A percentile compares a stretch with the other conserved stretches of the same genome.
Evolutionary conservation across 2,888 invertebrate genomes (phyloP).

Genomic region (Diabrotica balteata): DNA sequence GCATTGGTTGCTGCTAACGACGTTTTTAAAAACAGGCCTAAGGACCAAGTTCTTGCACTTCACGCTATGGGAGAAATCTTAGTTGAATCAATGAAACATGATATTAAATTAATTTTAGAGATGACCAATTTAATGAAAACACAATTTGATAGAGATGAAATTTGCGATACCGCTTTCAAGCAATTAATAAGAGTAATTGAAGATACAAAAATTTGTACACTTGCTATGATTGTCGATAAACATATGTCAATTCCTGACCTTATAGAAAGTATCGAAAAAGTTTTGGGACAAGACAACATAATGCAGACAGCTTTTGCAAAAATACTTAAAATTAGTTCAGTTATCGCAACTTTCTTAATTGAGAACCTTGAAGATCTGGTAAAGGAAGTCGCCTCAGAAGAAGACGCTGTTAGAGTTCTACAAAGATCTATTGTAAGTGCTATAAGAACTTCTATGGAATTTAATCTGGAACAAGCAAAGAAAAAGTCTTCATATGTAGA

Average conservation of each 20-base stretch:
- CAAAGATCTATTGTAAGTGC: slow-evolving; percentile 73
- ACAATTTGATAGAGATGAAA: slow-evolving; percentile 53
- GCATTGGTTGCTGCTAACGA: slow-evolving; percentile 58
- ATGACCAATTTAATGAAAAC: slow-evolving; percentile 55
- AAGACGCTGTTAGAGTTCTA: slow-evolving; percentile 70
- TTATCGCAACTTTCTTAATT: slow-evolving; percentile 67
- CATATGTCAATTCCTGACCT: slow-evolving; percentile 61
- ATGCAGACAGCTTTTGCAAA: slow-evolving; percentile 71
- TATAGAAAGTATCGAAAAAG: slow-evolving; percentile 69
- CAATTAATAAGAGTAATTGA: slow-evolving; percentile 62
- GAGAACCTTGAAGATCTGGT: slow-evolving; percentile 69
- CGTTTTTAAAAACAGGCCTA: slow-evolving; percentile 57
- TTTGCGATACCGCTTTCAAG: slow-evolving; percentile 55
- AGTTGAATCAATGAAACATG: slow-evolving; percentile 50
- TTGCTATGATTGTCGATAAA: slow-evolving; percentile 54
- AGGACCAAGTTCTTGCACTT: slow-evolving; percentile 58
- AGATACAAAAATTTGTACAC: slow-evolving; percentile 70
- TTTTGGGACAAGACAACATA: slow-evolving; percentile 69
- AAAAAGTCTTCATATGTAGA: slow-evolving; percentile 54
- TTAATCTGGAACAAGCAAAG: slow-evolving; percentile 64
- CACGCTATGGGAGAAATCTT: slow-evolving; percentile 55
- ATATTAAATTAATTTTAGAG: slow-evolving; percentile 51
- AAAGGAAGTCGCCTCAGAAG: slow-evolving; percentile 67
- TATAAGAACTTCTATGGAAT: slow-evolving; percentile 68
- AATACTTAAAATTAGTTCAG: slow-evolving; percentile 67